Evolutionary conservation across 2,888 invertebrate species (phyloP), one percentile per base, ranked within the genome.

Genomic region (Bellardia bayeri): DNA sequence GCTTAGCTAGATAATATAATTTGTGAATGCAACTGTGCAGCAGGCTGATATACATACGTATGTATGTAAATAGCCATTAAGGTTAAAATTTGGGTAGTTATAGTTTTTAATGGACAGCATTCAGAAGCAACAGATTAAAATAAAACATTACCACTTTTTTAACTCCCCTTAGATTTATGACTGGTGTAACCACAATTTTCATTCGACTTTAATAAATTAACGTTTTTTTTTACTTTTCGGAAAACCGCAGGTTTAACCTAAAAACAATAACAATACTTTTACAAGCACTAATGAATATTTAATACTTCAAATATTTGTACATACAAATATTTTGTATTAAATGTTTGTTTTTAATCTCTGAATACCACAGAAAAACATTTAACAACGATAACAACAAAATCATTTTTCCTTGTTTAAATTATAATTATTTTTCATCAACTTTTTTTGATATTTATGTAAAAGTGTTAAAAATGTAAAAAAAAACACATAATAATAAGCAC

Each of bases 361-460:
- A 61, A 33, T 13, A 61, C 6, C 13, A 8, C 14, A 56, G 6
- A 56, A 56, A 16, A 5, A 56, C 8, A 45, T 3, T 3, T 45
- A 6, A 11, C 13, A 13, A 13, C 8, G 23, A 54, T 42, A n/a
- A 30, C 23, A 58, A 8, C 42, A 63, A 61, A 23, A 33, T 61
- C 30, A 61, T 13, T 74, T 61, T 33, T 61, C 33, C 61, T 61
- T 61, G 74, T 14, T 74, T 61, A 71, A 71, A 80, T 69, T 80
- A 5, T 40, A 42, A 72, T 72, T 81, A 64, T 72, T 64, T 80
- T 64, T 54, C 63, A 71, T 71, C 40, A 63, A 33, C 51, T 40
- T 71, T 37, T 61, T n/a, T 8, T 16, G 2, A 23, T 23, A 23
- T 23, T 23, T 23, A 23, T 23, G 23, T 23, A 23, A n/a, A 13